Base-by-base conservation (phyloP, 1,140 invertebrate species). In the Limonius californicus region DNA sequence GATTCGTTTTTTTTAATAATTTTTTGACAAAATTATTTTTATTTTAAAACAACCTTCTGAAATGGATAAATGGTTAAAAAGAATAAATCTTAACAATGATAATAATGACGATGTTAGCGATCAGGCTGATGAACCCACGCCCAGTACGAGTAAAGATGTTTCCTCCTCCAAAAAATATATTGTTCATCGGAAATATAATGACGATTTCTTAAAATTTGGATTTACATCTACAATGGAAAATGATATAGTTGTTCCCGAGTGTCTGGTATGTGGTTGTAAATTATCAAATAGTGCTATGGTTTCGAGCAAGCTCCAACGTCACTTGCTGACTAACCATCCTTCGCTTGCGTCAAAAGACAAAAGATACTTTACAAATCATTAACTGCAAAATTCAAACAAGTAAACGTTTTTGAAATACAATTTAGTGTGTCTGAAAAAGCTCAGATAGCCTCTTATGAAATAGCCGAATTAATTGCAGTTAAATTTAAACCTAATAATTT, bases 301-400 rank as follows among this genome's bases (percentile, higher is more conserved):
- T 60, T 23, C 58, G 27, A 60, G 58, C 47, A 60, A 60, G 19
- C 58, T 60, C 45, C 58, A 60, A 60, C 58, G 58, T 60, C 58
- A 60, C 47, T 54, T 60, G 42, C 6, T 60, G 43, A 60, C 20
- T 60, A 60, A 60, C 12, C 47, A 61, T 61, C 59, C 59, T 61
- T 61, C 59, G 53, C 59, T 61, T 61, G 30, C 59, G 56, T 35
- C 53, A 61, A 61, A 61, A 55, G 59, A 56, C 42, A 56, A 56
- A 54, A n/a, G n/a, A n/a, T n/a, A n/a, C n/a, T n/a, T n/a, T n/a
- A n/a, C n/a, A n/a, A n/a, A n/a, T n/a, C n/a, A n/a, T n/a, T n/a
- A n/a, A n/a, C n/a, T n/a, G n/a, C n/a, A n/a, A n/a, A n/a, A n/a
- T n/a, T n/a, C n/a, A n/a, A n/a, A n/a, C n/a, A n/a, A n/a, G n/a